Base-by-base conservation (phyloP, 1,140 invertebrate genomes). In the Teleogryllus occipitalis region DNA sequence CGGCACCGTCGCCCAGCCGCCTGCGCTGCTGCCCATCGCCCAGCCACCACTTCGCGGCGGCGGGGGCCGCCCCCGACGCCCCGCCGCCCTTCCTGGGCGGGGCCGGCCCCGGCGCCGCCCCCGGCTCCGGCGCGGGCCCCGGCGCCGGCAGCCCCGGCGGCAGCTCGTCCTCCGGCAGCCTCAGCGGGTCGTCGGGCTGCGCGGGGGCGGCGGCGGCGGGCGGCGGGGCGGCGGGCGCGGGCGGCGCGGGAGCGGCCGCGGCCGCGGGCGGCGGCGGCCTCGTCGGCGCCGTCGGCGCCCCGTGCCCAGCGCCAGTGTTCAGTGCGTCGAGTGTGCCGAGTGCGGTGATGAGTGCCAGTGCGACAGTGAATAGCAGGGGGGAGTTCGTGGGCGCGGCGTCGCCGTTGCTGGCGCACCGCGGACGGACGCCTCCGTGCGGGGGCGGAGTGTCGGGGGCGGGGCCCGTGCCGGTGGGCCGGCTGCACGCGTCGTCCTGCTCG, bases 401-500 rank as follows among this genome's bases (percentile, higher is more conserved):
- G 86, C 86, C 78, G 87, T 86, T 81, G 85, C 86, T 2, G 85
- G 84, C 10, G 86, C 86, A 8, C 84, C 83, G 14, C 86, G 87
- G 81, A 83, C 85, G 27, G 87, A 88, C 76, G 87, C 87, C 78
- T 85, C 86, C 4, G 86, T 86, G 47, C 87, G 87, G 86, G 86
- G 46, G 87, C 87, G 47, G 86, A 87, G 22, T 82, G 87, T 75
- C 81, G 89, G 7, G 87, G 89, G 81, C 86, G 83, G 10, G 83
- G 83, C 81, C 72, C 81, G 80, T 82, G 21, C 82, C 85, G 78
- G 84, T 89, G 83, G 1, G 86, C 87, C 39, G 87, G 89, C 75
- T 76, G 75, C 22, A 21, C 72, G 39, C 78, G 14, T 74, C 72
- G 39, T 79, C 78, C 21, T 72, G 48, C 15, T n/a, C 49, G n/a